Conservation (phyloP, 2,113 vertebrate species). For the Notothenia rossii region DNA sequence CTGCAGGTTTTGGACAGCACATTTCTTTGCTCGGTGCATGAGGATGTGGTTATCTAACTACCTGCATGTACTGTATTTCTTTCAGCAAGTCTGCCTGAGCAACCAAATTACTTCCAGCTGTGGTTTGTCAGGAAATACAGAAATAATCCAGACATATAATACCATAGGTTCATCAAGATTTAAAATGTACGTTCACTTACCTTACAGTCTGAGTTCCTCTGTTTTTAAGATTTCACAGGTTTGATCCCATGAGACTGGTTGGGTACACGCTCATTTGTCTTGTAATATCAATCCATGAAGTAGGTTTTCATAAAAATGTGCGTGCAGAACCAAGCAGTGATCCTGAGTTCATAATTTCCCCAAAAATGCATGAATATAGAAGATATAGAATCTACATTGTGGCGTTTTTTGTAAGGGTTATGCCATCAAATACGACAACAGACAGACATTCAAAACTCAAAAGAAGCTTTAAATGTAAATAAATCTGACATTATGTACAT, state of each 20-base stretch:
- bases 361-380: too few species aligned
- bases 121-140: slow-evolving; percentile 41
- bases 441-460: too few species aligned
- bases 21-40: slow-evolving; percentile 31
- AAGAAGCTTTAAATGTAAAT: too few species aligned
- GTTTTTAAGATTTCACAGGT: too few species aligned
- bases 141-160: slow-evolving; percentile 32
- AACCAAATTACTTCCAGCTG: slow-evolving; percentile 68
- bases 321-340: too few species aligned
- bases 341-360: too few species aligned
- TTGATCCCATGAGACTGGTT: background rate
- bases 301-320: too few species aligned
- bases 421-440: too few species aligned
- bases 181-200: too few species aligned
- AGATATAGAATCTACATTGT: too few species aligned
- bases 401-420: too few species aligned
- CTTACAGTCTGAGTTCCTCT: background rate
- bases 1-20: slow-evolving; percentile 24
- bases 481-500: too few species aligned
- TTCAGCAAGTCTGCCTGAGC: slow-evolving; percentile 23
- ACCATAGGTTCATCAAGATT: background rate
- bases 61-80: slow-evolving; percentile 41
- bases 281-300: background rate
- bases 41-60: slow-evolving; percentile 67
- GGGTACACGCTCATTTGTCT: background rate